Evolutionary conservation across 2,888 invertebrate species (phyloP), one percentile per base, ranked within the genome.

Genomic region (Mamestra brassicae): DNA sequence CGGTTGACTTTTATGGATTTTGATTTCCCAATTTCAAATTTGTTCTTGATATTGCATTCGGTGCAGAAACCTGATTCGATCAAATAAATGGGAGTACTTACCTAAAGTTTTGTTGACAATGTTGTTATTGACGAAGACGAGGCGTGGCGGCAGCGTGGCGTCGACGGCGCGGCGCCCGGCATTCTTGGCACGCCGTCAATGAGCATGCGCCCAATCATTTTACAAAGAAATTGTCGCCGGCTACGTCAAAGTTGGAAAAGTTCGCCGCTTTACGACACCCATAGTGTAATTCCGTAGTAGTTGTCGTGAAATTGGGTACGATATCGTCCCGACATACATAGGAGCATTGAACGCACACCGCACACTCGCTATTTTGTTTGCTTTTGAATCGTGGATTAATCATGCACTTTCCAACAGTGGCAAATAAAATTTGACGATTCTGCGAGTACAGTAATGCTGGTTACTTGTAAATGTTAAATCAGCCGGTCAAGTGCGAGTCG

Each of bases 151-250:
- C 58, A 67, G 64, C 69, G 76, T 65, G 65, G 74, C 38, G 76
- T 71, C 71, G 70, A 71, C 66, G 58, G 34, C 50, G 78, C 78
- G 87, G 85, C 87, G 88, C 85, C 73, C 71, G 50, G 45, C 71
- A 67, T 82, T 85, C 83, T 89, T 89, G 89, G 89, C 90, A 91
- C 83, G 68, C 76, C 80, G 77, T 90, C 87, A 89, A 88, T 85
- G 86, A 85, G 80, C 80, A 85, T 74, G 83, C 81, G 81, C 71
- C 78, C 85, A 72, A 81, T 84, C 72, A 76, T 85, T 26, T 26
- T 86, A 82, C 78, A 80, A 84, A 84, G 81, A 78, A 83, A 85
- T 86, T 77, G 76, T 88, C 81, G 74, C 80, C 71, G 72, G 36
- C 83, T 82, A 80, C 83, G 80, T 83, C 78, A 83, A 85, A 86